Base-by-base conservation (phyloP, 2,888 invertebrate genomes). In the Rhimphoctona megacephalus region DNA sequence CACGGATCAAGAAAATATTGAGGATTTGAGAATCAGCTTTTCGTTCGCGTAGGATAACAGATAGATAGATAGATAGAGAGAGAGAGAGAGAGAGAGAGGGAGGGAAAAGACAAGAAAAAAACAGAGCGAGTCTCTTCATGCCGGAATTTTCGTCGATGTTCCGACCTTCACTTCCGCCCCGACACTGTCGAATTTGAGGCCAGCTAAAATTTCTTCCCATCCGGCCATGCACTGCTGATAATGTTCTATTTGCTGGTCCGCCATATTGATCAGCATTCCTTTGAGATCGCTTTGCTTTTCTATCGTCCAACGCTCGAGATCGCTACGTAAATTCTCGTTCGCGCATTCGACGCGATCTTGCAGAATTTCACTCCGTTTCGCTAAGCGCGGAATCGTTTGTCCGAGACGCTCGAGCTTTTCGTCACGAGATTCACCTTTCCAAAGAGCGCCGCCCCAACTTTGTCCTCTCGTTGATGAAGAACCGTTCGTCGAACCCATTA, bases 271-370 rank as follows among this genome's bases (percentile, higher is more conserved):
- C 19, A 97, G 94, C 90, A 97, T 95, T 87, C 95, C 95, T 91
- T 96, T 96, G 76, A 97, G 92, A 92, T 96, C 96, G 49, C 95
- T 94, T 85, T 95, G 95, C 91, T 97, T 97, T 89, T 96, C 96
- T 49, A 94, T 91, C 88, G 96, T 96, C 97, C 97, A 97, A 83
- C 96, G 94, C 77, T 96, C 96, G 85, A 97, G 93, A 92, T 97
- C 97, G 64, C 96, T 96, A 76, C 96, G 94, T 43, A 97, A 93
- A 91, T 96, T 96, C 91, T 96, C 96, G 92, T 97, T 97, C 0
- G 97, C 96, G 91, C 96, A 96, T 92, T 96, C 96, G 69, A 96
- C 94, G 90, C 95, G 95, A 93, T 97, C 97, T 92, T 96, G 96
- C 73, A 95, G 92, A 2, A 94, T 91, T 90, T 96, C 96, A 0